Conservation (phyloP, 2,888 invertebrate genomes). For the Chironomus riparius region DNA sequence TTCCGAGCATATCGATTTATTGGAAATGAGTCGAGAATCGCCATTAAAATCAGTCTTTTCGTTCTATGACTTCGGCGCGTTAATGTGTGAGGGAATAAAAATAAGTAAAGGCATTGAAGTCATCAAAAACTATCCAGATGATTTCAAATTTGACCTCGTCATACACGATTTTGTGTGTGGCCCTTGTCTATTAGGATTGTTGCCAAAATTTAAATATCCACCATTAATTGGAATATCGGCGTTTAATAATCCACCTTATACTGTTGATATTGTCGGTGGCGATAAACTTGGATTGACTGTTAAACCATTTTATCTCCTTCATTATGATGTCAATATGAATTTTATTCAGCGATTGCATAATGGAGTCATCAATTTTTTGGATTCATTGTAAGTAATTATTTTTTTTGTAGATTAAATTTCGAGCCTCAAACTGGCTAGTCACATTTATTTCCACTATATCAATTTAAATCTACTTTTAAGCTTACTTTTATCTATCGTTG, state of each 20-base stretch:
- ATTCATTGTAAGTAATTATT: conserved; percentile 31
- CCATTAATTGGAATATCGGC: conserved; percentile 35
- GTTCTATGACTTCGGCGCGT: conserved; percentile 12
- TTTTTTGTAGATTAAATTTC: background rate
- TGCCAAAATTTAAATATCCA: conserved; percentile 35
- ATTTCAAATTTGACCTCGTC: conserved; percentile 37
- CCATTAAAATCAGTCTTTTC: conserved; percentile 4
- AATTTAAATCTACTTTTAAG: too few species aligned
- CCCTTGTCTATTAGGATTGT: conserved; percentile 35
- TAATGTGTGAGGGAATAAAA: conserved; percentile 6
- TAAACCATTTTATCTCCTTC: conserved; percentile 30
- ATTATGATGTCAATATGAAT: conserved; percentile 32
- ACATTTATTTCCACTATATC: too few species aligned
- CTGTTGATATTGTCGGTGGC: conserved; percentile 32
- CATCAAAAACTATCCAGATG: conserved; percentile 33
- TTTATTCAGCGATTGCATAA: conserved; percentile 33
- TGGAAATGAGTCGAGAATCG: conserved; percentile 1
- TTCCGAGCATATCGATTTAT: background rate
- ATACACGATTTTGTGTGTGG: conserved; percentile 36
- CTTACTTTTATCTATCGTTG: too few species aligned
- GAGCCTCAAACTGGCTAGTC: too few species aligned
- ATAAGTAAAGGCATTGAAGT: conserved; percentile 31
- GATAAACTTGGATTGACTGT: conserved; percentile 33
- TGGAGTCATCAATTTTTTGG: conserved; percentile 30
- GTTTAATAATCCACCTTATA: conserved; percentile 32